phyloP scores from a whole-genome alignment of 2,113 vertebrate genomes.

The Oxygymnocypris stewartii region DNA sequence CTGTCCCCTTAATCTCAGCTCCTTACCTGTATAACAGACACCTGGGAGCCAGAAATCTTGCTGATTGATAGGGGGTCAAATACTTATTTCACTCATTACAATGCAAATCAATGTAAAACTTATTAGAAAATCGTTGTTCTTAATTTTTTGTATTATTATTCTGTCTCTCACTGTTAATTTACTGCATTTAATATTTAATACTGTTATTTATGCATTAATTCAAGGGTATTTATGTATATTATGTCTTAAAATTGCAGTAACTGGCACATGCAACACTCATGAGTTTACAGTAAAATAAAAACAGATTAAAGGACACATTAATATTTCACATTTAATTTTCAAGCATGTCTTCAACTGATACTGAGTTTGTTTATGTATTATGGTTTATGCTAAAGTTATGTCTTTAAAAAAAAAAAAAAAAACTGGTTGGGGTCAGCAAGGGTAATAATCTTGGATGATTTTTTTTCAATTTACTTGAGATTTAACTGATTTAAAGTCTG shows the following conservation, averaged over 20 bases:
- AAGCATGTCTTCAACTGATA: neutral
- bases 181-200: too few species aligned
- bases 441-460: neutral
- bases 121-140: too few species aligned
- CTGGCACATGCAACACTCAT: neutral
- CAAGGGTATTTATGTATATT: neutral
- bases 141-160: too few species aligned
- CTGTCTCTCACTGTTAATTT: too few species aligned
- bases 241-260: neutral
- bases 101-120: too few species aligned
- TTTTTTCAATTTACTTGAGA: neutral
- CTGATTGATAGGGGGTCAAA: too few species aligned
- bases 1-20: too few species aligned
- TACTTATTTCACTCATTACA: too few species aligned
- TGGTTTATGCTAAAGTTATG: neutral
- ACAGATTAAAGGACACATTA: conserved; percentile 2
- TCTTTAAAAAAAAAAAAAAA: neutral
- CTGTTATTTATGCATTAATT: neutral
- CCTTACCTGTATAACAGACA: too few species aligned
- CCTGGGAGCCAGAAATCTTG: too few species aligned
- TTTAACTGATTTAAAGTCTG: neutral
- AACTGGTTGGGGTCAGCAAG: neutral
- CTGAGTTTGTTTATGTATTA: neutral
- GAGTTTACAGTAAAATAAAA: neutral
- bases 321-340: neutral